Conservation (phyloP, 2,797 vertebrate genomes). For the Trichosurus vulpecula region DNA sequence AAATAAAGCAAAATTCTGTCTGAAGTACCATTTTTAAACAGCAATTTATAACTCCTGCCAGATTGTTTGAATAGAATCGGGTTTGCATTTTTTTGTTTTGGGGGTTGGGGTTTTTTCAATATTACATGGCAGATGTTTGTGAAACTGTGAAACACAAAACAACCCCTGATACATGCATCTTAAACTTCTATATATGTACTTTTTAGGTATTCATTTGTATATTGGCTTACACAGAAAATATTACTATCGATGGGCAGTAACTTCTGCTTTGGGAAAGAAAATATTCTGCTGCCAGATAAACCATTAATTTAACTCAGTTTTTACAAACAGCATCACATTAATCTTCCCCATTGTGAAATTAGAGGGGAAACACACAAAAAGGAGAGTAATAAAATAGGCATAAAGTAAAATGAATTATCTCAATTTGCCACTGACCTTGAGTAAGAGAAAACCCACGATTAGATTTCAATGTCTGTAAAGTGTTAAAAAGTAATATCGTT, state of each 20-base stretch:
- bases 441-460: neutral
- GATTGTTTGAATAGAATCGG: neutral
- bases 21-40: neutral
- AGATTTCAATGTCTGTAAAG: neutral
- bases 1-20: neutral
- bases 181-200: neutral
- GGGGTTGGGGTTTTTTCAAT: neutral
- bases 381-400: neutral
- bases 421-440: neutral
- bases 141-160: neutral
- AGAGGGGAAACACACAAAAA: neutral
- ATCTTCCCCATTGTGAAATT: neutral
- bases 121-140: neutral
- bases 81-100: neutral
- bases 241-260: neutral
- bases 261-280: neutral
- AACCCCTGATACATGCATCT: neutral
- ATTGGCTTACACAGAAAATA: neutral
- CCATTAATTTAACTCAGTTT: neutral
- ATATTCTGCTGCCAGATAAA: neutral
- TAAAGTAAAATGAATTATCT: neutral
- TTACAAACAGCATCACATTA: neutral
- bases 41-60: neutral
- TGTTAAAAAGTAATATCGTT: neutral
- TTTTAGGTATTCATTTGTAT: neutral